Conservation (phyloP, 2,113 vertebrate genomes). For the Bettongia penicillata region DNA sequence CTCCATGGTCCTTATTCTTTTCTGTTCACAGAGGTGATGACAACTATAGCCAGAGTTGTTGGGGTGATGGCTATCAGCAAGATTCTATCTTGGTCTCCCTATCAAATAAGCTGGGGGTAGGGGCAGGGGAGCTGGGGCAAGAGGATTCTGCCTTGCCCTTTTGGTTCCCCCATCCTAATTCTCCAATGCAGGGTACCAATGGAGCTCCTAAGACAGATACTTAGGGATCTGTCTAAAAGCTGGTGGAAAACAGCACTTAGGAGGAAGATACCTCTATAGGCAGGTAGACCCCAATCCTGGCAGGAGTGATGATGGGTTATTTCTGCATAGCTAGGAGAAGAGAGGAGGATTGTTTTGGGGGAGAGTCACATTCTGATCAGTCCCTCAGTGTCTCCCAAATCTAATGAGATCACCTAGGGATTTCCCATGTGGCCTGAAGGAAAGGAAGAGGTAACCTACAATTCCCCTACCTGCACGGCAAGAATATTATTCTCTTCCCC, state of each 20-base stretch:
- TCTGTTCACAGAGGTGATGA: not conserved
- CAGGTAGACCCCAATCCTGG: not conserved
- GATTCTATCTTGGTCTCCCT: not conserved
- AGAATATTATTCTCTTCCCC: not conserved
- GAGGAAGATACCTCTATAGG: not conserved
- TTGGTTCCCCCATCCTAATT: not conserved
- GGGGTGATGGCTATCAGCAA: not conserved
- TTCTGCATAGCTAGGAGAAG: not conserved
- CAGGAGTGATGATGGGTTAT: not conserved
- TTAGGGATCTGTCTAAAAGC: not conserved
- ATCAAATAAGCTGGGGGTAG: not conserved
- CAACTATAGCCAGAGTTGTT: not conserved
- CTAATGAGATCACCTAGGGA: not conserved
- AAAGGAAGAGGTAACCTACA: slow-evolving; percentile 2
- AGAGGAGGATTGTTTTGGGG: not conserved
- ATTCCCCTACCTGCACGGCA: not conserved
- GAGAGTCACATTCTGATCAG: not conserved
- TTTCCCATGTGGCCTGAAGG: slow-evolving; percentile 10
- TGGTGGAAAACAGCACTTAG: not conserved
- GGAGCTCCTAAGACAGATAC: slow-evolving; percentile 3
- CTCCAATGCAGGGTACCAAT: not conserved
- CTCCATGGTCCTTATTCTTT: not conserved
- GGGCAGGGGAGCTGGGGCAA: not conserved
- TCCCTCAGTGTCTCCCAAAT: not conserved
- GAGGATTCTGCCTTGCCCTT: not conserved